Percentiles rank a stretch among this genome's conserved stretches.
Conservation (phyloP, 2,888 invertebrate species). For the Tetragnatha montana region DNA sequence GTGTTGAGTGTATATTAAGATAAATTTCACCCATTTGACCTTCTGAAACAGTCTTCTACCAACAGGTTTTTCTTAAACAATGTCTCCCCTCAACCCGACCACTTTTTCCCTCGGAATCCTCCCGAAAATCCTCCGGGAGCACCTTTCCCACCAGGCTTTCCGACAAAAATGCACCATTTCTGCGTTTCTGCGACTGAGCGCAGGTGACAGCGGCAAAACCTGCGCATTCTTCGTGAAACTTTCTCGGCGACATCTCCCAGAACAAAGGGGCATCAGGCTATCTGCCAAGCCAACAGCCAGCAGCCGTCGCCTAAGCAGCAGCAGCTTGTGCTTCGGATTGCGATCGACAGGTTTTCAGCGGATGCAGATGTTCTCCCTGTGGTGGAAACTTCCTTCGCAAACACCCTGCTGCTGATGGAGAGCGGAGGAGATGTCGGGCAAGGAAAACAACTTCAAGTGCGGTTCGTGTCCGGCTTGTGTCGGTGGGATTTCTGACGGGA, state of each 20-base stretch:
- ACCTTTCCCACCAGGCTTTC: neutral
- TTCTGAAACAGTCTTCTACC: too few species aligned
- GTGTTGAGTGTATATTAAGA: too few species aligned
- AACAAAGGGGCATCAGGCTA: conserved; percentile 17
- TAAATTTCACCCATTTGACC: too few species aligned
- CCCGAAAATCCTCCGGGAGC: too few species aligned
- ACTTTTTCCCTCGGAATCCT: too few species aligned
- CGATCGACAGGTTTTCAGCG: conserved; percentile 63
- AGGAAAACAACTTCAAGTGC: conserved; percentile 29
- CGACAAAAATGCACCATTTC: neutral
- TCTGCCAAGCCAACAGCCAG: conserved; percentile 13
- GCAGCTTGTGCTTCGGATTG: conserved; percentile 66
- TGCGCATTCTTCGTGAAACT: conserved; percentile 15
- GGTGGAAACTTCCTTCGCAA: conserved; percentile 14
- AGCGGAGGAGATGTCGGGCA: conserved; percentile 6
- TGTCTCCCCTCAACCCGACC: too few species aligned
- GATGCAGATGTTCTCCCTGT: conserved; percentile 57
- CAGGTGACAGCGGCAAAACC: conserved; percentile 11
- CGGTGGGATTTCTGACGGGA: too few species aligned
- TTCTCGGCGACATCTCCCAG: conserved; percentile 32
- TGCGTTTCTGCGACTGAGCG: neutral
- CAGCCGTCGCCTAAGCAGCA: conserved; percentile 24
- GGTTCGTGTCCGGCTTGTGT: too few species aligned
- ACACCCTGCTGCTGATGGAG: conserved; percentile 2
- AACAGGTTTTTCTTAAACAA: too few species aligned